These are phyloP conservation scores for Caenorhabditis latens DNA, from an alignment of 1,140 invertebrate species.

Conservation along the genomic window DNA sequence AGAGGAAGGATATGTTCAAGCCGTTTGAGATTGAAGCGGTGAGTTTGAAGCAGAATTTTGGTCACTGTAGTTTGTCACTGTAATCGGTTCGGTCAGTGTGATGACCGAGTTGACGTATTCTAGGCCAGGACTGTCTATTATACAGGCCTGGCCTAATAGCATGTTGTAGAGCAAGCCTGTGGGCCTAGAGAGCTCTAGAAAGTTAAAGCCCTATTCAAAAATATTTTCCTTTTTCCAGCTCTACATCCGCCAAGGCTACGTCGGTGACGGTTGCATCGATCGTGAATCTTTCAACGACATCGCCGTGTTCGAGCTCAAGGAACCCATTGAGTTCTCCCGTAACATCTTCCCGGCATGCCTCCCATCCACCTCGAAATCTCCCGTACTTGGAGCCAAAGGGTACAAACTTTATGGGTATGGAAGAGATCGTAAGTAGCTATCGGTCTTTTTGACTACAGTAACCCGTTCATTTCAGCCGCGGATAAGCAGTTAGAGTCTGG, in stretches of 20 bases:
- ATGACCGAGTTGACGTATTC: too few relatives aligned
- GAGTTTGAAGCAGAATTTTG: not conserved
- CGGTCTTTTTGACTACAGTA: not conserved
- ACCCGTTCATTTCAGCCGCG: not conserved
- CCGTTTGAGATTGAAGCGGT: not conserved
- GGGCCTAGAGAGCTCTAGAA: too few relatives aligned
- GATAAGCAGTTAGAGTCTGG: not conserved
- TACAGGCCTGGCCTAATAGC: too few relatives aligned
- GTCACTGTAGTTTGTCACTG: too few relatives aligned
- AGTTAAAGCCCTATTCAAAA: too few relatives aligned
- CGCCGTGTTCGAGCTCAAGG: constrained; percentile 12
- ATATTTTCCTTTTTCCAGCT: too few relatives aligned
- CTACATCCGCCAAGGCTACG: constrained; percentile 38
- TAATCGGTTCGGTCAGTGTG: too few relatives aligned
- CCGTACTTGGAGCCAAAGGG: not conserved
- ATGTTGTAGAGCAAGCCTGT: too few relatives aligned
- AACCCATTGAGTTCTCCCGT: constrained; percentile 11
- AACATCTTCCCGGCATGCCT: constrained; percentile 33
- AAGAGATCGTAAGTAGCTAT: constrained; percentile 8
- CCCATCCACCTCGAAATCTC: not conserved
- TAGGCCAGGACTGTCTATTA: too few relatives aligned
- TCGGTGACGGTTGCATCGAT: constrained; percentile 2
- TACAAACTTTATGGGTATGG: constrained; percentile 32
- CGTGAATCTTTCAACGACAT: constrained; percentile 34
- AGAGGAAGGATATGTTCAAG: not conserved